Conservation (phyloP, 2,888 invertebrate species). For the Dicranocentrus wangi region DNA sequence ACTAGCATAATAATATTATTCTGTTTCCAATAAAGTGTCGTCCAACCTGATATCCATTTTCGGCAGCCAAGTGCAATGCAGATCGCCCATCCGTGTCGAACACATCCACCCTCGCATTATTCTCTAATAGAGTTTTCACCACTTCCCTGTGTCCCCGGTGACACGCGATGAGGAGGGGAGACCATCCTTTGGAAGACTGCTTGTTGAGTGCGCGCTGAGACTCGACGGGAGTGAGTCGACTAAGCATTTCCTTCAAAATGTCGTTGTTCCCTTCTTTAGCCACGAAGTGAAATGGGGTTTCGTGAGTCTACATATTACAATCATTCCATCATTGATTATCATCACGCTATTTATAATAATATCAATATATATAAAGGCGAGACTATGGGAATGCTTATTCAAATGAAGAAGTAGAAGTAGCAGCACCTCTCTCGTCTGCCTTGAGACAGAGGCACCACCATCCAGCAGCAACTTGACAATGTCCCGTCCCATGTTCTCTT, state of each 20-base stretch:
- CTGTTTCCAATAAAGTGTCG: no score
- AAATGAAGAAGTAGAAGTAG: no score
- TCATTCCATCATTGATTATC: no score
- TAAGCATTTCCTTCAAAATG: conserved; percentile 93
- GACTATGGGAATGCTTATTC: no score
- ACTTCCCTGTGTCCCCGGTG: conserved; percentile 96
- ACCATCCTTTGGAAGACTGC: conserved; percentile 96
- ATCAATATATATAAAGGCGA: no score
- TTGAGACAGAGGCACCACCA: conserved; percentile 90
- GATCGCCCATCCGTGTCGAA: conserved; percentile 90
- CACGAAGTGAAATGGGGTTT: conserved; percentile 94
- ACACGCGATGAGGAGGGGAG: conserved; percentile 95
- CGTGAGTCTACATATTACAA: conserved; percentile 63
- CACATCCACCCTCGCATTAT: conserved; percentile 85
- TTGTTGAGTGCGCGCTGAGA: conserved; percentile 95
- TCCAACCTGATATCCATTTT: conserved; percentile 75
- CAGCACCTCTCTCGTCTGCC: conserved; percentile 83
- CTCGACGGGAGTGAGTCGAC: conserved; percentile 90
- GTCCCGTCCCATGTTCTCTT: conserved; percentile 80
- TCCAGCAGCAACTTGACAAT: conserved; percentile 81
- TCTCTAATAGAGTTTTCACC: conserved; percentile 85
- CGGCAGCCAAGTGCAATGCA: conserved; percentile 62
- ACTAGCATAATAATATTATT: no score
- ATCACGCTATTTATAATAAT: no score
- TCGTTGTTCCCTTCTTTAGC: conserved; percentile 98